Conservation (phyloP, 2,113 vertebrate genomes). For the Hemichromis elongatus region DNA sequence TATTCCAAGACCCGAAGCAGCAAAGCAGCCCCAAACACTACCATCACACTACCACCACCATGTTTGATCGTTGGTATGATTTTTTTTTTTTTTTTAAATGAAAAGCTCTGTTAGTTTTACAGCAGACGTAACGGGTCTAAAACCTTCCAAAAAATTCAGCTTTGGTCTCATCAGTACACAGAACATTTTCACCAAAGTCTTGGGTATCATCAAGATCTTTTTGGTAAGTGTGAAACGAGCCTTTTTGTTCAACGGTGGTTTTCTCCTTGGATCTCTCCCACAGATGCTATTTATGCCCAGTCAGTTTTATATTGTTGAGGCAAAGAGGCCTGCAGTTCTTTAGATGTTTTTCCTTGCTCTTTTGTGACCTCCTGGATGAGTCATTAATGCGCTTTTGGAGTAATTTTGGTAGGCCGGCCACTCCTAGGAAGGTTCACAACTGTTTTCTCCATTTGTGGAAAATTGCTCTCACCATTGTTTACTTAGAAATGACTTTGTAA, state of each 20-base stretch:
- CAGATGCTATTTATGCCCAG: background rate
- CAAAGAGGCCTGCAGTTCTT: background rate
- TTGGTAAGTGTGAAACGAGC: background rate
- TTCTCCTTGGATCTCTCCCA: background rate
- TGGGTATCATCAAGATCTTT: background rate
- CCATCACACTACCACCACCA: background rate
- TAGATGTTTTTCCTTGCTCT: background rate
- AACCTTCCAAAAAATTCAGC: background rate
- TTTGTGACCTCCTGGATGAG: background rate
- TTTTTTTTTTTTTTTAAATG: background rate
- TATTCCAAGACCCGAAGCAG: background rate
- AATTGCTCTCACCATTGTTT: background rate
- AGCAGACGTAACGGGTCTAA: background rate
- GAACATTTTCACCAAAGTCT: background rate
- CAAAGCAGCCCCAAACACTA: background rate
- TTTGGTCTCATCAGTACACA: background rate
- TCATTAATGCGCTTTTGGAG: background rate
- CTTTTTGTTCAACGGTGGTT: background rate
- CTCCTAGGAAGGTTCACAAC: background rate
- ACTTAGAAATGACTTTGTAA: background rate
- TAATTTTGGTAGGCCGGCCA: background rate
- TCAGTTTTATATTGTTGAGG: background rate
- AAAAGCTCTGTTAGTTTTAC: background rate
- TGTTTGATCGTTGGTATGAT: too few relatives aligned
- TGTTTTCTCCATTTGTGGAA: background rate